Base-by-base conservation (phyloP, 2,113 vertebrate genomes). In the Orientallactaga bullata region DNA sequence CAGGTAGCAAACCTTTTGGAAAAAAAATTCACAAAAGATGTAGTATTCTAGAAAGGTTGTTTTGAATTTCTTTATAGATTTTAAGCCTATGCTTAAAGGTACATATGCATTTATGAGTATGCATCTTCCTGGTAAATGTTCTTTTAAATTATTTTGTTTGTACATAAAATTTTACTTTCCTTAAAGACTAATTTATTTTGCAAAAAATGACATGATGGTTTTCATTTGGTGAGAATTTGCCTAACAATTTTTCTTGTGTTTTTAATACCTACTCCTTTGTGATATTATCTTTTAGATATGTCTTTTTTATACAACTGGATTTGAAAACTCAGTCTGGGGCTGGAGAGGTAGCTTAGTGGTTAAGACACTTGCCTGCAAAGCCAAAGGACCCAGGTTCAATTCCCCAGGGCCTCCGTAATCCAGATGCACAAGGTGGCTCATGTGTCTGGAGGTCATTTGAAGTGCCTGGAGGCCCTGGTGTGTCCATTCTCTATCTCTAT, bases 171-270 rank as follows among this genome's bases (percentile, higher is more conserved):
- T 72, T 26, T 51, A 23, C 80, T 92, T 91, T 93, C 68, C 47
- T 85, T 96, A 82, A 80, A 90, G 23, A 84, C 5, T 68, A 93
- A 95, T n/a, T 92, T 93, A 18, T 55, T 84, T 81, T 71, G 18
- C 58, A 76, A 85, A 81, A 47, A 35, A 74, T 85, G 84, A 61
- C 68, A 94, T 1, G 21, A 20, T 87, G 9, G 30, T 4, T 84
- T 94, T 90, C 7, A 89, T 42, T 84, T 55, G 9, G 30, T 55
- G 37, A 95, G 28, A 77, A 81, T 85, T 81, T 85, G 5, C 47
- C 37, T 89, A 68, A 69, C 66, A 69, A 71, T 20, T 74, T 93
- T 88, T 90, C 90, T 85, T 8, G 61, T 5, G 74, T 66, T 28
- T 17, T 4, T 90, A 83, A 79, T 26, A 88, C 84, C 71, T 23